Percentiles rank a stretch among this genome's conserved stretches.
phyloP scores from a whole-genome alignment of 2,888 invertebrate genomes.

The Protonemura montana region DNA sequence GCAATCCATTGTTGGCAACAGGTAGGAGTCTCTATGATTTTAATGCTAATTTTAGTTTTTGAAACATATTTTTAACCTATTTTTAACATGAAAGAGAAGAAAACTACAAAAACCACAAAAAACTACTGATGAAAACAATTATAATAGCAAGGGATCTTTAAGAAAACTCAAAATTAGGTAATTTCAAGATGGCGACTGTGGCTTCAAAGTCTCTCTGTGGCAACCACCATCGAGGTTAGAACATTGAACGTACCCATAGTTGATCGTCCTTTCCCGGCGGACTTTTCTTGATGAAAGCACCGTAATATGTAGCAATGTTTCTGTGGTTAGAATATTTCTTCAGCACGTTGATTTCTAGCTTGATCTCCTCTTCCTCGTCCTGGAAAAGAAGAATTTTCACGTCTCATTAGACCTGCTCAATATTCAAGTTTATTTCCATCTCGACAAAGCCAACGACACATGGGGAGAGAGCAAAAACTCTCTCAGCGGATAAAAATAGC shows the following conservation, averaged over 20 bases:
- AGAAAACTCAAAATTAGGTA: no score
- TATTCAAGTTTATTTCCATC: neutral
- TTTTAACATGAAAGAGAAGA: no score
- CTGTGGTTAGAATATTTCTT: conserved; percentile 99
- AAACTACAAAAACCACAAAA: no score
- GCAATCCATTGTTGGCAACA: no score
- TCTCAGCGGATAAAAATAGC: neutral
- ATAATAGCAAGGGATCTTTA: no score
- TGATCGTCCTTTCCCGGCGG: conserved; percentile 99
- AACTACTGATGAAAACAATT: no score
- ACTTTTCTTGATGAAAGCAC: conserved; percentile 99
- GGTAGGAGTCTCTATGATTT: no score
- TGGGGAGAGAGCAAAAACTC: neutral
- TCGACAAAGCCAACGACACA: neutral
- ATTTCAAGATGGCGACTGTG: no score
- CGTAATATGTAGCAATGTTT: conserved; percentile 99
- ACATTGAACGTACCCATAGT: conserved; percentile 75
- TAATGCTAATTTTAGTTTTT: no score
- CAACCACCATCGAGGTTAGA: no score
- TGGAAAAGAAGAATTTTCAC: conserved; percentile 56
- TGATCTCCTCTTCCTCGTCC: conserved; percentile 99
- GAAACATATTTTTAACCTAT: no score
- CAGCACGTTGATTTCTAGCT: conserved; percentile 98
- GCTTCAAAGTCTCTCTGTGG: no score
- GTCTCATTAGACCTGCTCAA: neutral